Base-by-base conservation (phyloP, 2,888 invertebrate genomes). In the Agonum fuliginosum region DNA sequence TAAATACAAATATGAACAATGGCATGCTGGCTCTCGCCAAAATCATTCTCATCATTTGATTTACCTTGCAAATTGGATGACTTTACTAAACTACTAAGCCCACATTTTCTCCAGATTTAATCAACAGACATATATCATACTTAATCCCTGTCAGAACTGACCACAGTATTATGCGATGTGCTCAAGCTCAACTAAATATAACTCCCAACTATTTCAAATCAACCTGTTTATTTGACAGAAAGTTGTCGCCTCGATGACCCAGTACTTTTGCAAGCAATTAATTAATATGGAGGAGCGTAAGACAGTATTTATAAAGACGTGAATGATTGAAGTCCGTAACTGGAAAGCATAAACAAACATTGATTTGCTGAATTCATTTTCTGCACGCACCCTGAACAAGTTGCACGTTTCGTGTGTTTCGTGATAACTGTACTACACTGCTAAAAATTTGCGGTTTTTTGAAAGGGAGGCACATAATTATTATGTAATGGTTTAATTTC, bases 341-440 rank as follows among this genome's bases (percentile, higher is more conserved):
- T 30, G 17, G 65, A 20, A 30, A 30, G 27, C 46, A 46, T 69
- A 46, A 46, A 69, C 58, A 17, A 67, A 69, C 69, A 46, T 69
- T 69, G 46, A 69, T 69, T 69, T 41, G 69, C 43, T 46, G 69
- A 69, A 69, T 69, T 69, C 69, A 46, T 69, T 69, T 43, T 69
- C 69, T 10, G 46, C 69, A 69, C 69, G 46, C 69, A 69, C 58
- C 30, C 30, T 30, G n/a, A n/a, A n/a, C n/a, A n/a, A n/a, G n/a
- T 30, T 30, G 4, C 30, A 30, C 14, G 48, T 48, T 69, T 43
- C 24, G 24, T 20, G 67, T 41, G 27, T 30, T 62, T 30, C 58
- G 58, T 62, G 58, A 46, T 46, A 46, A 2, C 17, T 46, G 27
- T 62, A 27, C 58, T 62, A 62, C 58, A 62, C 58, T 62, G 58